A percentile compares a stretch with the other conserved stretches of the same genome.
phyloP scores from a whole-genome alignment of 2,113 vertebrate genomes.

The Ceyx cyanopectus region DNA sequence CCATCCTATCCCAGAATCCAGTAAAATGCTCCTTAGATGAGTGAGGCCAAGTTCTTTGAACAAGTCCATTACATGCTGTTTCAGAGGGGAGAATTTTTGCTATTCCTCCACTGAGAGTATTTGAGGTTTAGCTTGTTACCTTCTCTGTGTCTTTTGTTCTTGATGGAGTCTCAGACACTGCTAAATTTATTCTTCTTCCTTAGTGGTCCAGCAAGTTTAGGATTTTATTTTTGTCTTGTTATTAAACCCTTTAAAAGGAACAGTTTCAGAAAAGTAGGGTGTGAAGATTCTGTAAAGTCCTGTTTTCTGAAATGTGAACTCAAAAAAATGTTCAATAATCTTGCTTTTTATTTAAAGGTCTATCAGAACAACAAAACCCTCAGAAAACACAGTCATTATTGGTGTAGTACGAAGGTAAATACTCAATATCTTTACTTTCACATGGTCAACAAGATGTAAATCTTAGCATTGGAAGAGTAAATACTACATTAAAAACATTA shows the following conservation, averaged over 20 bases:
- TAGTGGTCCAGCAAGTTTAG: background rate
- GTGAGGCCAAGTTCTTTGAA: background rate
- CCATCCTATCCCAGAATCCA: background rate
- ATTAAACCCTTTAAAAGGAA: background rate
- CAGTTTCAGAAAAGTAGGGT: background rate
- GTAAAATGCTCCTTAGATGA: background rate
- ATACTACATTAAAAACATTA: background rate
- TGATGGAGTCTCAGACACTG: background rate
- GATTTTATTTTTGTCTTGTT: background rate
- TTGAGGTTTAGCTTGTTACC: background rate
- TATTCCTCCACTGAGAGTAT: background rate
- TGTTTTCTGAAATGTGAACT: slow-evolving; percentile 20
- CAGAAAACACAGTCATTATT: slow-evolving; percentile 95
- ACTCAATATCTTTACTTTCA: background rate
- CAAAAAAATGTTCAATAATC: background rate
- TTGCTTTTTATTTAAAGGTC: slow-evolving; percentile 85
- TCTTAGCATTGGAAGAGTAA: background rate
- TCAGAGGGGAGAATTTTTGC: background rate
- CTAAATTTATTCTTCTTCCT: background rate
- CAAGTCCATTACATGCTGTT: background rate
- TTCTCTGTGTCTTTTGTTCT: background rate
- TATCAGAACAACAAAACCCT: slow-evolving; percentile 88
- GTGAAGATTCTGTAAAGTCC: background rate
- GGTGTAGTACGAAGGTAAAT: slow-evolving; percentile 92
- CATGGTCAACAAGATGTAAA: background rate